These are phyloP conservation scores for Coreius guichenoti DNA, from an alignment of 2,797 vertebrate species.

Conservation along the genomic window DNA sequence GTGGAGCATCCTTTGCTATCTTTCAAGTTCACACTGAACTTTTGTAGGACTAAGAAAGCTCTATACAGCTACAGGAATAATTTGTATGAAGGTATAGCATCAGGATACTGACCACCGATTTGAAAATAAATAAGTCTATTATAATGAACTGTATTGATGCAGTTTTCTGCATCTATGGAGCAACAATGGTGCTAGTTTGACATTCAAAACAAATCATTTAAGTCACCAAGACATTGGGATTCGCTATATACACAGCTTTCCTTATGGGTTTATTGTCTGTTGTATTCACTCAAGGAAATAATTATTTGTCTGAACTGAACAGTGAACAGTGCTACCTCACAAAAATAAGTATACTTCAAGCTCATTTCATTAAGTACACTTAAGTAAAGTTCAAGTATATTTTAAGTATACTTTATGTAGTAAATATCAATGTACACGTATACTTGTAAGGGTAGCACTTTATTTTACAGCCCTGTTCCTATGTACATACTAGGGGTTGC, in stretches of 20 bases:
- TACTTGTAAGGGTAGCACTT: too few relatives aligned
- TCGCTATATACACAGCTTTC: background rate
- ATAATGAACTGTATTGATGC: background rate
- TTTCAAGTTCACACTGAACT: slow-evolving; percentile 40
- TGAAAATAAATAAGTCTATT: slow-evolving; percentile 21
- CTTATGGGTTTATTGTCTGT: background rate
- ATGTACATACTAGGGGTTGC: too few relatives aligned
- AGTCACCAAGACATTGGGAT: background rate
- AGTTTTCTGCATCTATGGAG: background rate
- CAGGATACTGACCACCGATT: slow-evolving; percentile 19
- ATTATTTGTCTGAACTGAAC: background rate
- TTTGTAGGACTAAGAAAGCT: background rate
- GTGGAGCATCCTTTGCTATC: slow-evolving; percentile 31
- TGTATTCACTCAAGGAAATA: background rate
- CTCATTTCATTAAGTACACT: too few relatives aligned
- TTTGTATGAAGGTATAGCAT: background rate
- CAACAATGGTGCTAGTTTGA: background rate
- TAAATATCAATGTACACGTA: background rate
- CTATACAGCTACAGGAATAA: background rate
- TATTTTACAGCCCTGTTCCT: too few relatives aligned
- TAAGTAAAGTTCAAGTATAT: too few relatives aligned
- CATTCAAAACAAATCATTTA: background rate
- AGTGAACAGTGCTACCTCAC: background rate
- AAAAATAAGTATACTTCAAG: too few relatives aligned
- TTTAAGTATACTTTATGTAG: too few relatives aligned